Conservation (phyloP, 1,140 invertebrate species). For the Leptinotarsa texana region DNA sequence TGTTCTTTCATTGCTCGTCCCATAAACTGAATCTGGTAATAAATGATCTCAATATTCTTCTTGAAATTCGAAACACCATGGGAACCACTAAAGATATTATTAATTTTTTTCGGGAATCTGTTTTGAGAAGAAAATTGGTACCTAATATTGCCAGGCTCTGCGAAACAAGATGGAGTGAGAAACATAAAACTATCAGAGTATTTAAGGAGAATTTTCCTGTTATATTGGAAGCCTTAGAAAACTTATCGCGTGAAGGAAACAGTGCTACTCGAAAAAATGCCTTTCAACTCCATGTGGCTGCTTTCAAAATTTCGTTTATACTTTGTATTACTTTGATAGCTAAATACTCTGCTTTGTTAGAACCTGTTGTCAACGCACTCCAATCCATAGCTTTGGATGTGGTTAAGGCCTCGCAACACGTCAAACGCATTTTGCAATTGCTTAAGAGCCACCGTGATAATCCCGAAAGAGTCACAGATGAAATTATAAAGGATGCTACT, state of each 20-base stretch:
- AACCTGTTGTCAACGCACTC: slow-evolving; percentile 46
- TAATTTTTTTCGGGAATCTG: slow-evolving; percentile 50
- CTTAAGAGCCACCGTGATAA: slow-evolving; percentile 38
- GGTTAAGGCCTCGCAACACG: slow-evolving; percentile 33
- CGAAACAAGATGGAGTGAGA: slow-evolving; percentile 51
- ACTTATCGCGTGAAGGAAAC: slow-evolving; percentile 47
- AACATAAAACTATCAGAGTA: slow-evolving; percentile 50
- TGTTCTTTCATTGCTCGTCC: slow-evolving; percentile 52
- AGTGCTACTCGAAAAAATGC: slow-evolving; percentile 46
- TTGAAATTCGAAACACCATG: slow-evolving; percentile 49
- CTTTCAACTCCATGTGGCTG: slow-evolving; percentile 47
- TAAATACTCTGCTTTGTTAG: slow-evolving; percentile 44
- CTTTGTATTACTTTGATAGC: slow-evolving; percentile 39
- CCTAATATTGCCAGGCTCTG: slow-evolving; percentile 50
- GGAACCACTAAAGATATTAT: slow-evolving; percentile 50
- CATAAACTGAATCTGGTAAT: slow-evolving; percentile 52
- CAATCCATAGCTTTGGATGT: slow-evolving; percentile 44
- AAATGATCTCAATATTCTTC: slow-evolving; percentile 48
- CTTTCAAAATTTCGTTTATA: slow-evolving; percentile 39
- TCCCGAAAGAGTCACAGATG: slow-evolving; percentile 45
- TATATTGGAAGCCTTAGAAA: slow-evolving; percentile 41
- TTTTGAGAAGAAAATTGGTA: slow-evolving; percentile 47
- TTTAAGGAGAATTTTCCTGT: slow-evolving; percentile 37
- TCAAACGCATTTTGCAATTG: slow-evolving; percentile 43
- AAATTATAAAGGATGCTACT: slow-evolving; percentile 45